Evolutionary conservation across 2,888 invertebrate genomes (phyloP).

Genomic region (Uropetala carovei): DNA sequence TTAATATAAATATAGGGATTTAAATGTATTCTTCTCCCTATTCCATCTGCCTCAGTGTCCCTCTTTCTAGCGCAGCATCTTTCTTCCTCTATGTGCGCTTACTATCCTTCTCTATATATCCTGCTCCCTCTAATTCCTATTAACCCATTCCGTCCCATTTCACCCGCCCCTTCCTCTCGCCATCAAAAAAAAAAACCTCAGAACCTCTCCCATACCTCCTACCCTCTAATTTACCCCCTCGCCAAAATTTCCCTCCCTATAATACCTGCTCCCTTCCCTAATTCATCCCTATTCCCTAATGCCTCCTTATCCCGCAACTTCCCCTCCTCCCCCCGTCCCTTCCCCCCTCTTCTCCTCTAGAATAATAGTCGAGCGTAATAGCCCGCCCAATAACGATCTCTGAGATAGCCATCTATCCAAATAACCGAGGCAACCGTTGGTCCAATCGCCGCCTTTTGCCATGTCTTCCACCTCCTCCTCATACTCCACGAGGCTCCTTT

Average conservation of each 20-base stretch:
- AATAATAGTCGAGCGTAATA: conserved; percentile 16
- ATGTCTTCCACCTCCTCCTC: background rate
- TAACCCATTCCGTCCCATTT: background rate
- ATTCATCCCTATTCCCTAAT: background rate
- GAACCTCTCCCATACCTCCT: background rate
- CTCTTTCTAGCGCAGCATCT: background rate
- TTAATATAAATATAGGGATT: too few species aligned
- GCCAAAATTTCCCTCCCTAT: background rate
- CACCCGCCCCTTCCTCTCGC: background rate
- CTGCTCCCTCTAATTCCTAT: background rate
- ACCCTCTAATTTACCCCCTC: conserved; percentile 18
- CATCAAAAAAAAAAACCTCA: background rate
- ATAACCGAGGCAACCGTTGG: conserved; percentile 20
- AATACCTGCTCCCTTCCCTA: background rate
- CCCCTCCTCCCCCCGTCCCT: background rate
- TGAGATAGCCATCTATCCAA: conserved; percentile 32
- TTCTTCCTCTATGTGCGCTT: background rate
- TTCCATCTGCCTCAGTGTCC: background rate
- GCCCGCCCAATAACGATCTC: conserved; percentile 23
- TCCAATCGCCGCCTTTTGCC: background rate
- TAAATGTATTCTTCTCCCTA: background rate
- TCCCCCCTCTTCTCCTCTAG: background rate
- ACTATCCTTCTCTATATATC: background rate
- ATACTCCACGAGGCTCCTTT: background rate
- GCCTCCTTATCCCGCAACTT: background rate